A percentile compares a stretch with the other conserved stretches of the same genome.
phyloP scores from a whole-genome alignment of 2,797 vertebrate genomes.

The Nannoperca obscura region DNA sequence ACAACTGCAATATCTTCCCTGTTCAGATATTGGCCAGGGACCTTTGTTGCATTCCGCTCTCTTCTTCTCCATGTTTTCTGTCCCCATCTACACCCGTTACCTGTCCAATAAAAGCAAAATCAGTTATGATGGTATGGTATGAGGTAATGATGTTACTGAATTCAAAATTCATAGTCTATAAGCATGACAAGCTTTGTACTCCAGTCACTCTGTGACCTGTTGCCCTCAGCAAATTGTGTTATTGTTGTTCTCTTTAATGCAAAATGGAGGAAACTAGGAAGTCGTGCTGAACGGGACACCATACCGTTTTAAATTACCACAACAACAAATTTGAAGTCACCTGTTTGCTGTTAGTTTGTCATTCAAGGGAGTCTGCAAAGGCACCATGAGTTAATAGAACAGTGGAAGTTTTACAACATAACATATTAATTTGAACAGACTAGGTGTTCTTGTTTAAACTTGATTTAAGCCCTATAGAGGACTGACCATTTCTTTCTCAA shows the following conservation, averaged over 20 bases:
- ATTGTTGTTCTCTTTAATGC: slow-evolving; percentile 6
- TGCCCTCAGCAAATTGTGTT: slow-evolving; percentile 9
- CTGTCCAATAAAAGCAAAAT: background rate
- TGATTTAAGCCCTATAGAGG: background rate
- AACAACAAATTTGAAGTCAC: slow-evolving; percentile 2
- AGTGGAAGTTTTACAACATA: background rate
- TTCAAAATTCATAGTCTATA: background rate
- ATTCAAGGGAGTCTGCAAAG: background rate
- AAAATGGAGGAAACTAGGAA: slow-evolving; percentile 11
- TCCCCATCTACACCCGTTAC: background rate
- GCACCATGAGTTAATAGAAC: background rate
- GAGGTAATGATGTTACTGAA: background rate
- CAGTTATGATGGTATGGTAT: background rate
- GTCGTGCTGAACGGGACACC: background rate
- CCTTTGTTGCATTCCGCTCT: background rate
- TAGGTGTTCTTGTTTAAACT: background rate
- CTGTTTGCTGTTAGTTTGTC: background rate
- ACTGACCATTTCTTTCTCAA: background rate
- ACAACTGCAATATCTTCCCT: background rate
- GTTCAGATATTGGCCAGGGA: background rate
- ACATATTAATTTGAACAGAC: background rate
- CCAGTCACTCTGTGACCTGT: background rate
- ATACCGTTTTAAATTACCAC: background rate
- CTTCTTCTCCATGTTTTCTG: background rate
- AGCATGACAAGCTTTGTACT: slow-evolving; percentile 5